Base-by-base conservation (phyloP, 2,888 invertebrate species). In the Papilio gigon region DNA sequence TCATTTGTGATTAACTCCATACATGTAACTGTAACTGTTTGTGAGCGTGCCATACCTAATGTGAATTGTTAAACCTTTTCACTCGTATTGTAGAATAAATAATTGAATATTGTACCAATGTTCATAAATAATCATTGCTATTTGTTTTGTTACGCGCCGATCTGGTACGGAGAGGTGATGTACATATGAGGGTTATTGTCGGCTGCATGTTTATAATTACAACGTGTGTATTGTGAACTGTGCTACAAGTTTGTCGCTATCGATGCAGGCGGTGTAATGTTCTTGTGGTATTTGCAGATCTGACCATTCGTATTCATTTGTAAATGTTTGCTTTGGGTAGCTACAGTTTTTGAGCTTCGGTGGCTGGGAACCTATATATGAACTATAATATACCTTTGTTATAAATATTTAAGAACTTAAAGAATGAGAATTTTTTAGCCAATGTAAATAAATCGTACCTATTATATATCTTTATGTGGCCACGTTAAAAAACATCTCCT, bases 31-130 rank as follows among this genome's bases (percentile, higher is more conserved):
- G 56, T 65, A 63, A 65, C 25, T 73, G 74, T 76, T 79, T 79
- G 89, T 90, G 89, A 90, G 90, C 90, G 90, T 87, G 88, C 85
- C 81, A 83, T 86, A 85, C 87, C 85, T 80, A 73, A 72, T 73
- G 76, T 80, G 79, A 66, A 71, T 42, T 44, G 67, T 47, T 5
- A 37, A 47, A 59, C 65, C 42, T 68, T 62, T 64, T 56, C 30
- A 20, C 22, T 42, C 14, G 33, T 42, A 33, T 27, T 42, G 62
- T 62, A 40, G 33, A 40, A 22, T 6, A 25, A 47, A 59, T 68
- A 42, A 25, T 68, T 63, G 9, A 44, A 14, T 17, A 12, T 58
- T 63, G 25, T 25, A 17, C 47, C 22, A 37, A 47, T 63, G 25
- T 47, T 22, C 37, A 56, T 20, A 40, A 56, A 22, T 30, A 47